Percentiles rank a stretch among this genome's conserved stretches.
These are phyloP conservation scores for Sinocyclocheilus grahami DNA, from an alignment of 2,113 vertebrate species.

Conservation along the genomic window DNA sequence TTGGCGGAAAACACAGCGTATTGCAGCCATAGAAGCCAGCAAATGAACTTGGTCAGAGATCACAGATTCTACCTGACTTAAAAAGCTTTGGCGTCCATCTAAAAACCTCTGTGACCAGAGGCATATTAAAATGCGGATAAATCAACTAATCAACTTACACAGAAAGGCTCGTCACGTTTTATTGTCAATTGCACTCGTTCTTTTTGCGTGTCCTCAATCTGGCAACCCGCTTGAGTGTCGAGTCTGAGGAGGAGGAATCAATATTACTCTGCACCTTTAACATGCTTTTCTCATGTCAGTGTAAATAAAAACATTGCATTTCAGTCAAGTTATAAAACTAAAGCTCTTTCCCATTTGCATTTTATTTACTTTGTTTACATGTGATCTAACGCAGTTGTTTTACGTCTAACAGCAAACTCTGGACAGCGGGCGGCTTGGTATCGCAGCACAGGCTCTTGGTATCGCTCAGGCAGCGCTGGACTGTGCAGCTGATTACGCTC, in stretches of 20 bases:
- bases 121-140: not conserved
- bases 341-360: not conserved
- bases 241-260: too few relatives aligned
- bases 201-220: not conserved
- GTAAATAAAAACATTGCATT: not conserved
- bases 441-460: slow-evolving; percentile 91
- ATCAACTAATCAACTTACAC: not conserved
- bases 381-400: not conserved
- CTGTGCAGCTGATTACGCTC: slow-evolving; percentile 92
- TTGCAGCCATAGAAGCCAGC: too few relatives aligned
- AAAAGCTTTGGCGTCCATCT: not conserved
- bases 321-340: not conserved
- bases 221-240: not conserved
- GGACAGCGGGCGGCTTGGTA: slow-evolving; percentile 92
- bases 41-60: not conserved
- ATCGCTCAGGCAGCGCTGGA: slow-evolving; percentile 93
- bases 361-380: not conserved
- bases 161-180: too few relatives aligned
- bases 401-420: slow-evolving; percentile 85
- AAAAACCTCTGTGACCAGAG: not conserved
- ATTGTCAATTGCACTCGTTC: too few relatives aligned
- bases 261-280: too few relatives aligned
- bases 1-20: not conserved
- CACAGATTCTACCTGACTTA: not conserved
- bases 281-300: too few relatives aligned